These are phyloP conservation scores for Hipposideros larvatus DNA, from an alignment of 2,797 vertebrate genomes.

Conservation along the genomic window DNA sequence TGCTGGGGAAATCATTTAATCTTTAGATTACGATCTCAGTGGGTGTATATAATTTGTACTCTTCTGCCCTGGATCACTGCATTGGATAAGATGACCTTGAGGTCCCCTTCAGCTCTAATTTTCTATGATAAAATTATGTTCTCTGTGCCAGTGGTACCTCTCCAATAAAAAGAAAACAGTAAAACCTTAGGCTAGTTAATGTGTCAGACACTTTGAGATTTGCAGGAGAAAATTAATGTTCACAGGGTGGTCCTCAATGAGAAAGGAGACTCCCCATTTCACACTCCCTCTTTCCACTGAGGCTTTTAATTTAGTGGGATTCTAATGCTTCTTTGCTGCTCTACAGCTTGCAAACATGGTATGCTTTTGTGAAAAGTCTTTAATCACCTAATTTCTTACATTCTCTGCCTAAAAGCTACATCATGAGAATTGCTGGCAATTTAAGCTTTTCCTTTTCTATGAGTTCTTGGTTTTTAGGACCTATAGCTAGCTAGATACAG, in stretches of 20 bases:
- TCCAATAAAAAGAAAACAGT: conserved; percentile 70
- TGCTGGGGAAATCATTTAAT: conserved; percentile 56
- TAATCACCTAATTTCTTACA: conserved; percentile 79
- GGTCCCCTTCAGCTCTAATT: conserved; percentile 71
- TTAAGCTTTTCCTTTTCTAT: conserved; percentile 66
- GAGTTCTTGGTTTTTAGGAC: conserved; percentile 58
- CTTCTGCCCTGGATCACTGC: background rate
- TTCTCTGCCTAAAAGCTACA: conserved; percentile 70
- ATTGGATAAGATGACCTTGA: conserved; percentile 58
- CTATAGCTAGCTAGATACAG: conserved; percentile 53
- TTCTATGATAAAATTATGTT: conserved; percentile 79
- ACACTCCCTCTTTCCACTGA: conserved; percentile 57
- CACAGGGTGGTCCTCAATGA: conserved; percentile 41
- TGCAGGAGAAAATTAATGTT: conserved; percentile 72
- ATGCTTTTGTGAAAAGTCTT: conserved; percentile 74
- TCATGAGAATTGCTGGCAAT: conserved; percentile 67
- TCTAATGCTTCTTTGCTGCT: conserved; percentile 66
- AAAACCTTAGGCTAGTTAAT: conserved; percentile 57
- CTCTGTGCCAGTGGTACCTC: conserved; percentile 47
- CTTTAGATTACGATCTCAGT: conserved; percentile 20
- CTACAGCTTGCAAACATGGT: conserved; percentile 72
- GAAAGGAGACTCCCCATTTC: conserved; percentile 59
- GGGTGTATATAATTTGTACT: conserved; percentile 57
- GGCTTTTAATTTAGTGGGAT: conserved; percentile 76
- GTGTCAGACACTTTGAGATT: conserved; percentile 63